A percentile compares a stretch with the other conserved stretches of the same genome.
These are phyloP conservation scores for Caenorhabditis virilis DNA, from an alignment of 2,888 invertebrate species.

Conservation along the genomic window DNA sequence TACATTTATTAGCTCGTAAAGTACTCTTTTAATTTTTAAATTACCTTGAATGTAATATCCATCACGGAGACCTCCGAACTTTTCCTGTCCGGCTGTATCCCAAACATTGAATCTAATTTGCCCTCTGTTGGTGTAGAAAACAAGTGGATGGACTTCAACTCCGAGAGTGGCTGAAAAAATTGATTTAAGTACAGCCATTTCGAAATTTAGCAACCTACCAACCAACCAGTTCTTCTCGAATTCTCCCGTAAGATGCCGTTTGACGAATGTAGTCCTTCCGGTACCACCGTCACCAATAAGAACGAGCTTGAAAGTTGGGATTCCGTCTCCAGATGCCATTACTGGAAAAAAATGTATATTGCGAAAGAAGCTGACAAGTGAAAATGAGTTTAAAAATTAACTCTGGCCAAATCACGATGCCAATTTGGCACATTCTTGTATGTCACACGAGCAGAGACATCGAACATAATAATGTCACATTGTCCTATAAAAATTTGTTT, in stretches of 20 bases:
- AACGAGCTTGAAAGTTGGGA: constrained; percentile 67
- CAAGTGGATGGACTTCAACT: constrained; percentile 97
- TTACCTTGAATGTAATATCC: constrained; percentile 97
- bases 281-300: constrained; percentile 94
- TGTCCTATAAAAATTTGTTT: constrained; percentile 72
- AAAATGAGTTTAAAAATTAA: constrained; percentile 99
- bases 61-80: constrained; percentile 96
- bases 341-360: constrained; percentile 15
- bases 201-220: constrained; percentile 69
- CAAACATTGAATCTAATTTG: constrained; percentile 97
- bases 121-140: constrained; percentile 96
- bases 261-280: constrained; percentile 99
- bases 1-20: not conserved
- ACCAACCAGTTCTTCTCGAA: constrained; percentile 99
- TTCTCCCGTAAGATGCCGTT: constrained; percentile 98
- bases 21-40: not conserved
- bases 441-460: constrained; percentile 97
- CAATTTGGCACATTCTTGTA: constrained; percentile 99
- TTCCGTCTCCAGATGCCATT: constrained; percentile 62
- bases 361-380: constrained; percentile 85
- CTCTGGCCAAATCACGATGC: constrained; percentile 95
- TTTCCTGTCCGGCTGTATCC: constrained; percentile 88
- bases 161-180: constrained; percentile 83
- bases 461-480: constrained; percentile 96
- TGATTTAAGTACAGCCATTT: not conserved